Base-by-base conservation (phyloP, 1,140 invertebrate species). In the Drosophila funebris region DNA sequence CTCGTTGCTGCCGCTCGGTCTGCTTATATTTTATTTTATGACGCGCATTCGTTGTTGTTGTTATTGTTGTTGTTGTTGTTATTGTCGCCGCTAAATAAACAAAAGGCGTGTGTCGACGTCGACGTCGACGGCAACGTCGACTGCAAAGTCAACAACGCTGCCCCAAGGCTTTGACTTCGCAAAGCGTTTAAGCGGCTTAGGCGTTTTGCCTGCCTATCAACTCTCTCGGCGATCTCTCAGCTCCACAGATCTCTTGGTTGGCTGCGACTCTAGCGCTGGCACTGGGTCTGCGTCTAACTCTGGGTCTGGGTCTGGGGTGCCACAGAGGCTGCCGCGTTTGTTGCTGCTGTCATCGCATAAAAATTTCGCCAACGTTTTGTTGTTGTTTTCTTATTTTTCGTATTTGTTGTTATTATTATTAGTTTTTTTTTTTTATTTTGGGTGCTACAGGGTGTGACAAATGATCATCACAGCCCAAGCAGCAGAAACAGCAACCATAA, bases 371-470 rank as follows among this genome's bases (percentile, higher is more conserved):
- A 85, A 71, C 50, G n/a, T 66, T 48, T 61, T 71, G 37, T 68
- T 81, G 62, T 63, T 84, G 68, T 63, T 57, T 27, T 50, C 14
- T 41, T 70, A 24, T 37, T 81, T 61, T 48, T 61, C 44, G 44
- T 71, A 74, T 74, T 78, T 78, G 63, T 63, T 73, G 29, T 70
- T 72, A 58, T 69, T 71, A 61, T 72, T 74, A 71, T 79, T 81
- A 84, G 73, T 74, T 64, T 70, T 41, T 73, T 24, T 50, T 54
- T 54, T 31, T 48, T 48, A 52, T 77, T 70, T 76, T 77, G 43
- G 78, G 48, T 81, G 78, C 82, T 87, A 71, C 83, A 78, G 83
- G 82, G 82, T 87, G 83, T 87, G 82, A 87, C 82, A 87, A 88
- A 87, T 87, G 76, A 87, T 76, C 78, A 76, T 60, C 71, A 68